These are phyloP conservation scores for Aphidoletes aphidimyza DNA, from an alignment of 2,888 invertebrate genomes.

Conservation along the genomic window DNA sequence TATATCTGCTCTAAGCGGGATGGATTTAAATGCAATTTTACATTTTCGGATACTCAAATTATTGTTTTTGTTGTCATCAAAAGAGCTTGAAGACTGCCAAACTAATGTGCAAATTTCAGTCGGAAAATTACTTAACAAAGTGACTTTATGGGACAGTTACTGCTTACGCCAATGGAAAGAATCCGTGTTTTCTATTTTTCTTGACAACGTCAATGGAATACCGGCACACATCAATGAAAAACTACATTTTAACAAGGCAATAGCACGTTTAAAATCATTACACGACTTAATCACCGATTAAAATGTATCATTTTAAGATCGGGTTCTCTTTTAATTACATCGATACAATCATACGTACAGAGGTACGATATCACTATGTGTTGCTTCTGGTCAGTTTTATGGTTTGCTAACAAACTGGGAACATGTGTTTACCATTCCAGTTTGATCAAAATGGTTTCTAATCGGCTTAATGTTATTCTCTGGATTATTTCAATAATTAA, in stretches of 20 bases:
- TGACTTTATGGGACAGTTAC: background rate
- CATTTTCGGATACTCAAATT: background rate
- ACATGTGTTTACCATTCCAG: too few relatives aligned
- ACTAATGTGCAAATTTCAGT: background rate
- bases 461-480: too few relatives aligned
- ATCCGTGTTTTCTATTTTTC: background rate
- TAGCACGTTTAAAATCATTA: background rate
- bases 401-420: too few relatives aligned
- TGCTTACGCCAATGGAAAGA: background rate
- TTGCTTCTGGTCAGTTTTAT: too few relatives aligned
- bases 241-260: background rate
- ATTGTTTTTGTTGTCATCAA: background rate
- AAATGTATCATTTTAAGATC: too few relatives aligned
- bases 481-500: too few relatives aligned
- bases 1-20: background rate
- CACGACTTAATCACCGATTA: background rate
- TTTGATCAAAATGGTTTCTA: too few relatives aligned
- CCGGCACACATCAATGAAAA: background rate
- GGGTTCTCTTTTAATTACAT: too few relatives aligned
- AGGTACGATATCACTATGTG: too few relatives aligned
- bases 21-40: slow-evolving; percentile 12
- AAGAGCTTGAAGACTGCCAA: background rate
- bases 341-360: too few relatives aligned
- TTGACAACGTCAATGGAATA: background rate
- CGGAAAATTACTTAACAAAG: slow-evolving; percentile 23